These are phyloP conservation scores for Hipparchia semele DNA, from an alignment of 2,888 invertebrate species.

Conservation along the genomic window DNA sequence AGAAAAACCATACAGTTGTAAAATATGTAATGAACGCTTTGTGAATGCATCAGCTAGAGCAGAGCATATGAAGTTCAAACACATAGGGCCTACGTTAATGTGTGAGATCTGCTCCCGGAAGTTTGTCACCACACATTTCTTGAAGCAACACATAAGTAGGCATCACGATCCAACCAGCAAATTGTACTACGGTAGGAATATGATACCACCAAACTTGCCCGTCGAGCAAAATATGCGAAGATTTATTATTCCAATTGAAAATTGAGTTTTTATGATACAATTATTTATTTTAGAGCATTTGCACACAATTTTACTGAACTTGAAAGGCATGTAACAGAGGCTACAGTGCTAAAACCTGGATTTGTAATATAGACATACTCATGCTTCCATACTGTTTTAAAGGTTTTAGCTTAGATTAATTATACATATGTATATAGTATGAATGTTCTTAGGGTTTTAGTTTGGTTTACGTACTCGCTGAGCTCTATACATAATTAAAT, in stretches of 20 bases:
- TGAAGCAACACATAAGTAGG: conserved; percentile 66
- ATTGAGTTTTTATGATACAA: not conserved
- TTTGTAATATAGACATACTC: too few species aligned
- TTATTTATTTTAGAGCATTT: not conserved
- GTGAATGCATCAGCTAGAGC: conserved; percentile 74
- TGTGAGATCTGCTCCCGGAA: conserved; percentile 70
- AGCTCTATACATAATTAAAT: too few species aligned
- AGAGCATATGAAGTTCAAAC: conserved; percentile 73
- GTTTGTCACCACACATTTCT: conserved; percentile 69
- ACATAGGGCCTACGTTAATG: conserved; percentile 66
- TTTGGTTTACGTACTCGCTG: too few species aligned
- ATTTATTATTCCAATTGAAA: conserved; percentile 34
- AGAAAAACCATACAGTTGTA: conserved; percentile 71
- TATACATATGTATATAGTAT: too few species aligned
- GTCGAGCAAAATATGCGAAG: conserved; percentile 60
- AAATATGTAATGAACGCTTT: conserved; percentile 66
- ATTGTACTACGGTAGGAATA: conserved; percentile 58
- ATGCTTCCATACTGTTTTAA: too few species aligned
- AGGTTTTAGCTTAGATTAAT: too few species aligned
- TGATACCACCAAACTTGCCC: conserved; percentile 59
- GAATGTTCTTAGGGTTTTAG: too few species aligned
- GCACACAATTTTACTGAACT: not conserved
- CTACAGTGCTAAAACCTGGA: too few species aligned
- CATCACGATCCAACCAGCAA: conserved; percentile 71
- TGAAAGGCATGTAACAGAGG: not conserved